Conservation (phyloP, 1,140 invertebrate species). For the Drosophila ohnishii region DNA sequence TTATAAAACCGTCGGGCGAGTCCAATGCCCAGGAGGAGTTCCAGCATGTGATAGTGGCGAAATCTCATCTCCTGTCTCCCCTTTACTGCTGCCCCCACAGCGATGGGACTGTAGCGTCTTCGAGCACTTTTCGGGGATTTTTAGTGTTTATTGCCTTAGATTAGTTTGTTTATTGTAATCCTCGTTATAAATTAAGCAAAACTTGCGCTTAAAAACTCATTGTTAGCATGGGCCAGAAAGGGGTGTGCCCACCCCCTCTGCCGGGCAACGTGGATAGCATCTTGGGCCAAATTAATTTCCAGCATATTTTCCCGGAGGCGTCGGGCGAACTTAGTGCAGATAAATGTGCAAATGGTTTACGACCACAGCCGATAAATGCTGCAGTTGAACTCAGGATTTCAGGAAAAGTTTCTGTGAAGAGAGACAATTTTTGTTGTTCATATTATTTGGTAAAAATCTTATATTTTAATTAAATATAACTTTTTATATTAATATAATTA, state of each 20-base stretch:
- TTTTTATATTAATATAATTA: too few relatives aligned
- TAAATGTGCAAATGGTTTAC: conserved; percentile 79
- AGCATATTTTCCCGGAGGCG: conserved; percentile 74
- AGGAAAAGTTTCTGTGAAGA: neutral
- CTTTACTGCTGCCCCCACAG: conserved; percentile 1
- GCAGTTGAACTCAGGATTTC: conserved; percentile 3
- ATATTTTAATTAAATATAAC: too few relatives aligned
- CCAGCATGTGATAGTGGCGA: conserved; percentile 22
- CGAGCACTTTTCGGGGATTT: conserved; percentile 74
- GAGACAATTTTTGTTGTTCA: neutral
- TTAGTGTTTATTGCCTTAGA: conserved; percentile 80
- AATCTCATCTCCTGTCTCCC: conserved; percentile 35
- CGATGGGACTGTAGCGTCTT: conserved; percentile 27
- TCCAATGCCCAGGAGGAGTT: conserved; percentile 29
- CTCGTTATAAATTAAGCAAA: conserved; percentile 79
- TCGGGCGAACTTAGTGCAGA: conserved; percentile 62
- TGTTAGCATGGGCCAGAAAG: conserved; percentile 39
- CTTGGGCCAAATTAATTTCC: conserved; percentile 65
- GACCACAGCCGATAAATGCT: conserved; percentile 65
- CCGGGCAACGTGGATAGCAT: conserved; percentile 6
- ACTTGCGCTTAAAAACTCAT: conserved; percentile 75
- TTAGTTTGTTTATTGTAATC: conserved; percentile 82
- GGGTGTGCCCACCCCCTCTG: conserved; percentile 32
- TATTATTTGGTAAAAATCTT: too few relatives aligned
- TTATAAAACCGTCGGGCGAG: conserved; percentile 58